phyloP scores from a whole-genome alignment of 2,113 vertebrate genomes.

The Nibea albiflora region DNA sequence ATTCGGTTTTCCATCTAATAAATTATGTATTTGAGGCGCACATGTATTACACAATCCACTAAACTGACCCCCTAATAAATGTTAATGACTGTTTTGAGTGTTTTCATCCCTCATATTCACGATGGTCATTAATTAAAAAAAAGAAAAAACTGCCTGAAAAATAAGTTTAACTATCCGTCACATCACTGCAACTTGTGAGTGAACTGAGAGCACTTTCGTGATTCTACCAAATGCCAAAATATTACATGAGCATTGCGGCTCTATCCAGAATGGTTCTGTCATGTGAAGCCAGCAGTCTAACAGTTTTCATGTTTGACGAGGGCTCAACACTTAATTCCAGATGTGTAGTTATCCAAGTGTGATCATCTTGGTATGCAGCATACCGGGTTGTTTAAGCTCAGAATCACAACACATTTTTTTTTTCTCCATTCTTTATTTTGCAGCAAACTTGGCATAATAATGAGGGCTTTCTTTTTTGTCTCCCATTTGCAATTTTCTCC shows the following conservation, averaged over 20 bases:
- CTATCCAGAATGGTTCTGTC: not conserved
- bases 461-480: not conserved
- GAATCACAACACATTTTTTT: not conserved
- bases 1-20: not conserved
- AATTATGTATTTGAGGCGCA: not conserved
- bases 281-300: not conserved
- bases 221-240: not conserved
- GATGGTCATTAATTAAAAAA: not conserved
- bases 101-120: not conserved
- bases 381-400: not conserved
- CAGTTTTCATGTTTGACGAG: not conserved
- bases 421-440: not conserved
- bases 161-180: not conserved
- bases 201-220: not conserved
- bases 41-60: not conserved
- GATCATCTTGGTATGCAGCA: not conserved
- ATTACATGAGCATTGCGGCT: not conserved
- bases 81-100: not conserved
- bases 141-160: not conserved
- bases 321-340: not conserved
- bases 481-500: constrained; percentile 15
- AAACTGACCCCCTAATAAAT: not conserved
- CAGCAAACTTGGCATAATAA: constrained; percentile 13
- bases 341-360: not conserved
- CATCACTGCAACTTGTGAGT: not conserved